Base-by-base conservation (phyloP, 2,113 vertebrate species). In the Pterocles orientalis region DNA sequence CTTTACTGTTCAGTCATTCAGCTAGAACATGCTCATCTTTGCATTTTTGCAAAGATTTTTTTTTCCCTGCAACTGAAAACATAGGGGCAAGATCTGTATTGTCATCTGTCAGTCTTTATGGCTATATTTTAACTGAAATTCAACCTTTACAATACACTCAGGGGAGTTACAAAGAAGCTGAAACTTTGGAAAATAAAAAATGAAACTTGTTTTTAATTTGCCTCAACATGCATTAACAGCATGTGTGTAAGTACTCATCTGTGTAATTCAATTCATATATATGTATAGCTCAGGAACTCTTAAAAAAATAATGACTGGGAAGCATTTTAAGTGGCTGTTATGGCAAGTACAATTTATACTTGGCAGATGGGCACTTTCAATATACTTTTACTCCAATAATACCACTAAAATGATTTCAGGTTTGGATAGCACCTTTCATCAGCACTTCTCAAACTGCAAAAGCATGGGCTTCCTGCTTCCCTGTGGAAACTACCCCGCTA, bases 371-470 rank as follows among this genome's bases (percentile, higher is more conserved):
- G 96, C 86, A 96, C 88, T 92, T 93, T 76, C 73, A 85, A 72
- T 91, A 47, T 20, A 85, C 15, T 69, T 91, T 89, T 85, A 93
- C 69, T 87, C 7, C 54, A 90, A 28, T 57, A 81, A 76, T 43
- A 72, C 7, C 51, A 92, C 14, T 82, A 88, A 82, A 88, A 91
- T 34, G 48, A 60, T 60, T 82, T 82, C 36, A 65, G 33, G 57
- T 96, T 95, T 92, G 76, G 48, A 75, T 20, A 94, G 95, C 94
- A 96, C 94, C 96, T 96, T 96, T 96, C 88, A 95, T 89, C 95
- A 96, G 88, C 95, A 97, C 88, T 91, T 91, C 69, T 92, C 77
- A 92, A 91, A 94, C 94, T 89, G 92, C 95, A 96, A 93, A 92
- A 95, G 65, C 76, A 92, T 7, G 41, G 72, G 50, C 57, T 45